Conservation (phyloP, 2,797 vertebrate species). For the Gallirallus australis region DNA sequence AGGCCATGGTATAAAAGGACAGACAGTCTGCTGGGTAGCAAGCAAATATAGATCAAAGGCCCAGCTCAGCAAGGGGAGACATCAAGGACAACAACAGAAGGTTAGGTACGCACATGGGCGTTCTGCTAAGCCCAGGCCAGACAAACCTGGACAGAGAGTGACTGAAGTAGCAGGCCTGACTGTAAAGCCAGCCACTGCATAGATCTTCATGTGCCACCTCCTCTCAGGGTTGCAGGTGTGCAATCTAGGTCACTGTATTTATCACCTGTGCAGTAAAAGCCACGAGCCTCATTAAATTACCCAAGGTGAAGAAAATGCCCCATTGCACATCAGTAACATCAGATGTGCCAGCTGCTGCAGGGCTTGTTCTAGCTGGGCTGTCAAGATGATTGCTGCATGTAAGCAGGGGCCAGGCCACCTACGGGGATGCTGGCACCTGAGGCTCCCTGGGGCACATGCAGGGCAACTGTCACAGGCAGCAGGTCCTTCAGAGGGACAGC, state of each 20-base stretch:
- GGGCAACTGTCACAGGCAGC: neutral
- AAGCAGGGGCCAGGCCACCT: neutral
- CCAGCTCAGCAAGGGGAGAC: neutral
- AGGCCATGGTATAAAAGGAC: neutral
- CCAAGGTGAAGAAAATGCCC: neutral
- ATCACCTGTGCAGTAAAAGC: neutral
- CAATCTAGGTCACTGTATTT: neutral
- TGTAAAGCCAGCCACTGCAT: neutral
- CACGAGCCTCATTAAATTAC: neutral
- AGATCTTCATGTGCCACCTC: neutral
- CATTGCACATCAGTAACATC: neutral
- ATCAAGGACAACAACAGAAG: neutral
- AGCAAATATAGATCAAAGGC: slow-evolving; percentile 36
- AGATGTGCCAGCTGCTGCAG: neutral
- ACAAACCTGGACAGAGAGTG: neutral
- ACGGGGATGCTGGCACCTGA: rapidly evolving
- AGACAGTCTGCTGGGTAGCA: slow-evolving; percentile 18
- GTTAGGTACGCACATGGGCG: neutral
- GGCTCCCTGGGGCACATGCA: neutral
- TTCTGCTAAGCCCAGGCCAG: neutral
- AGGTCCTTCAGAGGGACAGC: neutral
- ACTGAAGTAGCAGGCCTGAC: neutral
- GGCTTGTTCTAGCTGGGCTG: neutral
- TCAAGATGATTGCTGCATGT: neutral
- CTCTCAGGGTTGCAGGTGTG: neutral